Percentiles rank a stretch among this genome's conserved stretches.
These are phyloP conservation scores for Melolontha melolontha DNA, from an alignment of 2,888 invertebrate species.

Conservation along the genomic window DNA sequence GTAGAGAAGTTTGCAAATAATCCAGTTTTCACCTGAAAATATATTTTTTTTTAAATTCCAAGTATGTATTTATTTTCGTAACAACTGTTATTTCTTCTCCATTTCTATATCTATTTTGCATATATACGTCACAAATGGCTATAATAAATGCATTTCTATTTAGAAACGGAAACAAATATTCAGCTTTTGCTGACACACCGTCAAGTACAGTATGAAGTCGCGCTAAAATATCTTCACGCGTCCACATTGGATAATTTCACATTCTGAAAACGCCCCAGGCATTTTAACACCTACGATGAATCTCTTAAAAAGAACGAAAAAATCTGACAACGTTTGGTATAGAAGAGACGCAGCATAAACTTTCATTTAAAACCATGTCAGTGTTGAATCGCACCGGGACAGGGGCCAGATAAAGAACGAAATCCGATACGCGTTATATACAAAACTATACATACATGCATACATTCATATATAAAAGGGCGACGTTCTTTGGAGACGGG, in stretches of 20 bases:
- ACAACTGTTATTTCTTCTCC: too few relatives aligned
- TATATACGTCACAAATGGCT: too few relatives aligned
- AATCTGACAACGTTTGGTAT: background rate
- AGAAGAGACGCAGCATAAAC: background rate
- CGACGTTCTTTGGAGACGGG: background rate
- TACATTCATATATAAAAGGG: background rate
- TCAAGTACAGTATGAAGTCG: too few relatives aligned
- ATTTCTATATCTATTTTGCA: too few relatives aligned
- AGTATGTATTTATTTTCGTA: too few relatives aligned
- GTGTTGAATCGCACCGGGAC: slow-evolving; percentile 2
- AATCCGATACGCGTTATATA: slow-evolving; percentile 4
- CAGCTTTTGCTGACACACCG: too few relatives aligned
- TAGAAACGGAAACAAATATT: too few relatives aligned
- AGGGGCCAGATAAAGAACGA: slow-evolving; percentile 15
- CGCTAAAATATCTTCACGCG: slow-evolving; percentile 11
- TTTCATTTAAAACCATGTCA: slow-evolving; percentile 10
- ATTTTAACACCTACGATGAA: slow-evolving; percentile 29
- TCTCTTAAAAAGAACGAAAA: background rate
- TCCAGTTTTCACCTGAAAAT: too few relatives aligned
- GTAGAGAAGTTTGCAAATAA: too few relatives aligned
- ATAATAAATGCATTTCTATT: too few relatives aligned
- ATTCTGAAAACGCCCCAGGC: slow-evolving; percentile 18
- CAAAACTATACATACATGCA: background rate
- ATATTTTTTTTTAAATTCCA: too few relatives aligned
- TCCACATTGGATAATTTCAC: slow-evolving; percentile 10